Evolutionary conservation across 2,888 invertebrate species (phyloP), one percentile per base, ranked within the genome.

Genomic region (Nineta flava): DNA sequence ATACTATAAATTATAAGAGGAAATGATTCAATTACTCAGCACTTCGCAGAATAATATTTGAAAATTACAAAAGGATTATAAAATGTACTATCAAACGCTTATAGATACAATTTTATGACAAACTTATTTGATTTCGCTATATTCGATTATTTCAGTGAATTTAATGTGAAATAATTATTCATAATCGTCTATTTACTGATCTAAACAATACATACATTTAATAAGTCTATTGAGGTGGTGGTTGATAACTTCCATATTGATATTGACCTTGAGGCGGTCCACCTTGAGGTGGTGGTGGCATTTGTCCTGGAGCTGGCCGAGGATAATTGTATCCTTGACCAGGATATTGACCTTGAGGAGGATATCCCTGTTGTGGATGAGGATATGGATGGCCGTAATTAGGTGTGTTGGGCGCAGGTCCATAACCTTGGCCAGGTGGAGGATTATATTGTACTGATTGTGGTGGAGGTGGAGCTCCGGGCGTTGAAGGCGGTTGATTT

Each of bases 201-300:
- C 26, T 26, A 26, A 26, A 19, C 6, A 26, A 26, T 26, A 26
- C 26, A 26, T 26, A 26, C 26, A 26, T 26, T 26, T 26, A 26
- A 2, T 26, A 26, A 26, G 26, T 26, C 26, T 77, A 81, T 63
- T 82, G 81, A 31, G 79, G 75, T 47, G 85, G 83, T 53, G 87
- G 87, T 59, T 87, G 86, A 62, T 85, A 86, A 47, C 83, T 79
- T 62, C 86, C 87, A 38, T 84, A 81, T 7, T 76, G 79, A 62
- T 87, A 87, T 52, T 78, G 77, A 51, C 81, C 80, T 55, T 84
- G 81, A 6, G 84, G 77, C 7, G 77, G 83, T 17, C 79, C 81
- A 4, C 80, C 81, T 53, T 83, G 83, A 3, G 81, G 83, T 60
- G 60, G 78, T 62, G 73, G 73, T 38, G 73, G 73, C 61, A 73